These are phyloP conservation scores for Propithecus coquereli DNA, from an alignment of 2,113 vertebrate genomes.

Conservation along the genomic window DNA sequence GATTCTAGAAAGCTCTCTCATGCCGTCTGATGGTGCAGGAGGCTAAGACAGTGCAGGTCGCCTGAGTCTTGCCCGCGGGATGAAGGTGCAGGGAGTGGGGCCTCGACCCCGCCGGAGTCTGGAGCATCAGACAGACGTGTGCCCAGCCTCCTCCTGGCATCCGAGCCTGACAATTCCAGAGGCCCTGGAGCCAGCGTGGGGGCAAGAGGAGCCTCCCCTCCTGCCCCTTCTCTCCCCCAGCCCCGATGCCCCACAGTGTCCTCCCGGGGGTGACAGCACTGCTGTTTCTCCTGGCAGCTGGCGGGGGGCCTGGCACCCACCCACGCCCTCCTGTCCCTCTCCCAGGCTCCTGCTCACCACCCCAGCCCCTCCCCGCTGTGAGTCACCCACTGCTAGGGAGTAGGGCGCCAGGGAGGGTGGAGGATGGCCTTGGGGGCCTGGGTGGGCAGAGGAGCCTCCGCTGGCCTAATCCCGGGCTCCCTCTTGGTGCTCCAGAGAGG, in stretches of 20 bases:
- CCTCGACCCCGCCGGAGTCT: background rate
- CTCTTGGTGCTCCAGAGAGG: background rate
- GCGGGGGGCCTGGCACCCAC: constrained; percentile 10
- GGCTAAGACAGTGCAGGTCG: background rate
- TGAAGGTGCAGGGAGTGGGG: background rate
- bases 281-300: constrained; percentile 30
- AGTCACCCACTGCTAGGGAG: constrained; percentile 32
- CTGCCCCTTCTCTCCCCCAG: background rate
- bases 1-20: background rate
- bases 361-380: background rate
- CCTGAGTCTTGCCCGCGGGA: background rate
- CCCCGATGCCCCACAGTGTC: background rate
- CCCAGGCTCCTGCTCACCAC: background rate
- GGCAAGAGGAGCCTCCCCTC: background rate
- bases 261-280: background rate
- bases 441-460: background rate
- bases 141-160: background rate
- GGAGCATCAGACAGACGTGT: background rate
- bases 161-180: background rate
- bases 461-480: background rate
- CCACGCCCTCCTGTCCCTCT: constrained; percentile 40
- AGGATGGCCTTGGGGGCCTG: too few relatives aligned
- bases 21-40: background rate
- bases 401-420: background rate
- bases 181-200: background rate